Percentiles rank a stretch among this genome's conserved stretches.
Evolutionary conservation across 2,113 vertebrate genomes (phyloP).

Genomic region (Mustela nigripes): DNA sequence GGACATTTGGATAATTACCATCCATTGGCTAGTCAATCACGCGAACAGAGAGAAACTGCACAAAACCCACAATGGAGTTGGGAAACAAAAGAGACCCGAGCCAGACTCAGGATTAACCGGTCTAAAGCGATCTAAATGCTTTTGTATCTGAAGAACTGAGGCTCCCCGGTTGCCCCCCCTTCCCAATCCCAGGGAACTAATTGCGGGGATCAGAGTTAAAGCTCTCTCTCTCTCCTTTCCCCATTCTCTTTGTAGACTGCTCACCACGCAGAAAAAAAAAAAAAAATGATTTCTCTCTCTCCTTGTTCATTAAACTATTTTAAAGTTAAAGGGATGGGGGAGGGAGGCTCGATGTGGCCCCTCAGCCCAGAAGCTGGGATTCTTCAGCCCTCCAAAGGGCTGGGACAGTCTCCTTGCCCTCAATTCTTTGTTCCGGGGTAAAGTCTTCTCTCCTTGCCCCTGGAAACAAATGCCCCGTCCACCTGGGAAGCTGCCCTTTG

Average conservation of each 20-base stretch:
- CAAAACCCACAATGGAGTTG: conserved; percentile 93
- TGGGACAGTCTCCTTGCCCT: conserved; percentile 42
- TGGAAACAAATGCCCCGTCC: conserved; percentile 58
- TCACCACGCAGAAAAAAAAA: conserved; percentile 83
- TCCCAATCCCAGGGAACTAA: conserved; percentile 90
- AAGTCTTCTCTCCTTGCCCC: conserved; percentile 51
- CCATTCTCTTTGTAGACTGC: conserved; percentile 87
- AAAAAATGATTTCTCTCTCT: conserved; percentile 88
- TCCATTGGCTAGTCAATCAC: conserved; percentile 93
- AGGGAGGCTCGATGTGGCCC: conserved; percentile 61
- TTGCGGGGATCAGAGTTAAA: conserved; percentile 91
- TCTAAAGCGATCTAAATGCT: conserved; percentile 94
- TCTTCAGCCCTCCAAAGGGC: conserved; percentile 37
- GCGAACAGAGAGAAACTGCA: conserved; percentile 91
- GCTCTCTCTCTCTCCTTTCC: conserved; percentile 86
- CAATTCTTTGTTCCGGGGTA: conserved; percentile 78
- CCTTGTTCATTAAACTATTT: conserved; percentile 89
- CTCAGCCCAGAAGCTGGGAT: conserved; percentile 49
- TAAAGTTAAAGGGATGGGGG: conserved; percentile 88
- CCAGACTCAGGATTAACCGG: conserved; percentile 92
- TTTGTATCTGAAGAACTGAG: conserved; percentile 92
- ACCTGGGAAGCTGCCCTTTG: conserved; percentile 69
- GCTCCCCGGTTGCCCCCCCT: conserved; percentile 86
- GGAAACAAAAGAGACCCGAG: conserved; percentile 93
- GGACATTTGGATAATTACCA: conserved; percentile 94